These are phyloP conservation scores for Temnopleurus reevesii DNA, from an alignment of 53 echinoderm and acorn worm genomes.

Conservation along the genomic window DNA sequence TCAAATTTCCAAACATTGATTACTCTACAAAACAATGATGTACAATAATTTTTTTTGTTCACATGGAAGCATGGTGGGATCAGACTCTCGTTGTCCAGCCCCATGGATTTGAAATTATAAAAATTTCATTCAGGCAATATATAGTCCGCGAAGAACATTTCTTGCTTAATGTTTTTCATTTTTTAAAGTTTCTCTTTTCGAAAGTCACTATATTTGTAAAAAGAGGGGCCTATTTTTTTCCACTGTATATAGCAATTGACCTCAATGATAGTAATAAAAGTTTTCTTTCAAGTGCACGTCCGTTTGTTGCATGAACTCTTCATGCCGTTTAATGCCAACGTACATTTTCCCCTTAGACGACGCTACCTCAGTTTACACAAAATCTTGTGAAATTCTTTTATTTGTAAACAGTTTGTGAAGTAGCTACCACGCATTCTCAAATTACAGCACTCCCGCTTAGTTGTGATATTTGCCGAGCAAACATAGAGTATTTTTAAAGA, in stretches of 20 bases:
- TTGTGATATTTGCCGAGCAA: neutral
- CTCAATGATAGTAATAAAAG: no score
- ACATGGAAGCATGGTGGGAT: no score
- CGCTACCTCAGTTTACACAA: neutral
- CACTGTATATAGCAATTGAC: neutral
- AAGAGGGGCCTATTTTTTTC: no score
- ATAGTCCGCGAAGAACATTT: neutral
- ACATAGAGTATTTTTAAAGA: neutral
- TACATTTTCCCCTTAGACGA: neutral
- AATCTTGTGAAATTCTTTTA: neutral
- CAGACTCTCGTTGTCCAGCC: no score
- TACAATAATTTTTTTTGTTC: no score
- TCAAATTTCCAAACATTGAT: no score
- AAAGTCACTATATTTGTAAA: neutral
- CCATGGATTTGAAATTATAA: no score
- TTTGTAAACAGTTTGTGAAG: neutral
- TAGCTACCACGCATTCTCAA: constrained; percentile 21
- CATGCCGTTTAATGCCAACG: neutral
- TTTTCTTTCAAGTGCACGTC: neutral
- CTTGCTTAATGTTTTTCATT: no score
- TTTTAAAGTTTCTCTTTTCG: neutral
- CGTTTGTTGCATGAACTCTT: neutral
- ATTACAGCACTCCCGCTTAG: neutral
- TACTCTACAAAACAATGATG: no score
- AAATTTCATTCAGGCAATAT: no score